Evolutionary conservation across 2,113 vertebrate species (phyloP).

Genomic region (Coptodon bakossiorum): DNA sequence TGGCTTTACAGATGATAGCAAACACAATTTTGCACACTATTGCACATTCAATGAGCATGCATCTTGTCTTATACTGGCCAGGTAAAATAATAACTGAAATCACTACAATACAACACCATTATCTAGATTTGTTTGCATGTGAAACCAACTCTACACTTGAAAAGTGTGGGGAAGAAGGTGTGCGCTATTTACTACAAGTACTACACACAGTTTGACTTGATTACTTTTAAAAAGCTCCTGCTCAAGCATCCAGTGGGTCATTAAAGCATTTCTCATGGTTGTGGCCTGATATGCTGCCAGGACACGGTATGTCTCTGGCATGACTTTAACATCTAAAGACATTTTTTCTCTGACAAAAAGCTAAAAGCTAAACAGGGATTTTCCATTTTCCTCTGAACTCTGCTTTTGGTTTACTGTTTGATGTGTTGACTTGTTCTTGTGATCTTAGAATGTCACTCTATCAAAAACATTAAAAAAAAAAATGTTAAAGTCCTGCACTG

Average conservation of each 20-base stretch:
- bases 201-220: not conserved
- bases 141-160: not conserved
- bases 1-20: not conserved
- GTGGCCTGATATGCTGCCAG: not conserved
- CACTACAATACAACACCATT: not conserved
- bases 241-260: not conserved
- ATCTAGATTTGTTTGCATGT: not conserved
- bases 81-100: not conserved
- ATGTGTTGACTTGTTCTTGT: not conserved
- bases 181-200: not conserved
- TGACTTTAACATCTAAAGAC: not conserved
- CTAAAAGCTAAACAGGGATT: not conserved
- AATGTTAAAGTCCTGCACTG: not conserved
- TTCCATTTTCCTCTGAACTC: not conserved
- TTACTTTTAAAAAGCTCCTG: not conserved
- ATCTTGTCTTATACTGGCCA: not conserved
- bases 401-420: not conserved
- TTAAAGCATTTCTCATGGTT: not conserved
- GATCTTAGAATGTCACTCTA: not conserved
- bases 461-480: rapidly evolving
- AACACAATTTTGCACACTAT: not conserved
- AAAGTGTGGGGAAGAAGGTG: not conserved
- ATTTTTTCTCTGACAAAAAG: not conserved
- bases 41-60: not conserved
- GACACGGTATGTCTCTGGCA: not conserved